These are phyloP conservation scores for Arctia plantaginis DNA, from an alignment of 2,888 invertebrate species.

Conservation along the genomic window DNA sequence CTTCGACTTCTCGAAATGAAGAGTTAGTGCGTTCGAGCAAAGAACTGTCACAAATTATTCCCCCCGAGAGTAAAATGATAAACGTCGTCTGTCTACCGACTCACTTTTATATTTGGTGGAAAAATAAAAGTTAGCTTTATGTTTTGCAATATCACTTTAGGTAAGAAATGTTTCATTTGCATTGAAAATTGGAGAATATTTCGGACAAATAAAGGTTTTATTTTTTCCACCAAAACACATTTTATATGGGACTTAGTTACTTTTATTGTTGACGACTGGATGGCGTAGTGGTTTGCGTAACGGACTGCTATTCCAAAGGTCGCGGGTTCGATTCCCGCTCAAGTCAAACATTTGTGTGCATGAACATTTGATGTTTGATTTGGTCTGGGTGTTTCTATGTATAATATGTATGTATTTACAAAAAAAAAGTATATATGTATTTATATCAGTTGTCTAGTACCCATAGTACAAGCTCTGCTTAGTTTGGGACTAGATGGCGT, in stretches of 20 bases:
- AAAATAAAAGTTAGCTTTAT: slow-evolving; percentile 18
- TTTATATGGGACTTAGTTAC: background rate
- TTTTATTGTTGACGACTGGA: too few species aligned
- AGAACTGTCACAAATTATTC: slow-evolving; percentile 25
- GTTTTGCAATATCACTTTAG: slow-evolving; percentile 19
- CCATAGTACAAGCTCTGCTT: too few species aligned
- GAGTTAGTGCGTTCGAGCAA: slow-evolving; percentile 19
- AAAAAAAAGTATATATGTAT: too few species aligned
- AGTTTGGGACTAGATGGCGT: too few species aligned
- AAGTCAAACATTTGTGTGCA: too few species aligned
- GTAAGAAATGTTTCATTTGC: background rate
- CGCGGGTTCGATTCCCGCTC: too few species aligned
- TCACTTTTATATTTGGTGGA: slow-evolving; percentile 27
- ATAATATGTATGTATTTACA: too few species aligned
- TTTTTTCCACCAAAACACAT: background rate
- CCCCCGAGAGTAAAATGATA: slow-evolving; percentile 36
- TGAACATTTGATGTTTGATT: too few species aligned
- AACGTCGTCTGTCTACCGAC: slow-evolving; percentile 33
- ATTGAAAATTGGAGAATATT: background rate
- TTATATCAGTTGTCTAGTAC: too few species aligned
- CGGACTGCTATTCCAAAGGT: too few species aligned
- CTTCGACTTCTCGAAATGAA: background rate
- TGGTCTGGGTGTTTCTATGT: too few species aligned
- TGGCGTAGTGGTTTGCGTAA: too few species aligned
- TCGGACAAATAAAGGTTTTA: background rate